Base-by-base conservation (phyloP, 2,113 vertebrate genomes). In the Halichoerus grypus region DNA sequence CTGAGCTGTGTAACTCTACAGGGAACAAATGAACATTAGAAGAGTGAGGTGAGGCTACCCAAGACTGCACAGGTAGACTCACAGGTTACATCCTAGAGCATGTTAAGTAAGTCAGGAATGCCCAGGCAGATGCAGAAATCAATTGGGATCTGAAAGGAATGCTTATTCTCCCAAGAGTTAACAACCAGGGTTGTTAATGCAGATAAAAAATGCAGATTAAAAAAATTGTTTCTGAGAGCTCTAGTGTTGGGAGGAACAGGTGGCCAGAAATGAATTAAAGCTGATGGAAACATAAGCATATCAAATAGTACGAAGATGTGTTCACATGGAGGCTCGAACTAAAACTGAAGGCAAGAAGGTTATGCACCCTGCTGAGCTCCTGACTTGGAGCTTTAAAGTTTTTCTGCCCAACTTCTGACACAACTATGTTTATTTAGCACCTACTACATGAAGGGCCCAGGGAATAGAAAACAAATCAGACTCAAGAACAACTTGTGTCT, bases 341-440 rank as follows among this genome's bases (percentile, higher is more conserved):
- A 71, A 79, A 88, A 55, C 31, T 28, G n/a, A 88, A 71, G 74
- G 51, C n/a, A 65, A 59, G 69, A 28, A 94, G 61, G 63, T 69
- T 10, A 18, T 46, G 55, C 12, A 31, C 28, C 11, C 4, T 49
- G 57, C 13, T 74, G 65, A 69, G 51, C 49, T 90, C 19, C 72
- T 53, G n/a, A 82, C 31, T 65, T 76, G 42, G 46, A 28, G 22
- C 12, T 83, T 85, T 65, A 36, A 63, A 42, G 12, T 36, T 92
- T 92, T 21, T n/a, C 85, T 92, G 36, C 19, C 14, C 28, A 83
- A 24, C 80, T 95, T 87, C 49, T 61, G 69, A 94, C 69, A 79
- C 6, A 39, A 83, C 57, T 76, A 13, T 67, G 53, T 46, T 67
- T 81, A 85, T 76, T 95, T 39, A 84, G 51, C 5, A 61, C 1